Conservation (phyloP, 2,113 vertebrate genomes). For the Scomber japonicus region DNA sequence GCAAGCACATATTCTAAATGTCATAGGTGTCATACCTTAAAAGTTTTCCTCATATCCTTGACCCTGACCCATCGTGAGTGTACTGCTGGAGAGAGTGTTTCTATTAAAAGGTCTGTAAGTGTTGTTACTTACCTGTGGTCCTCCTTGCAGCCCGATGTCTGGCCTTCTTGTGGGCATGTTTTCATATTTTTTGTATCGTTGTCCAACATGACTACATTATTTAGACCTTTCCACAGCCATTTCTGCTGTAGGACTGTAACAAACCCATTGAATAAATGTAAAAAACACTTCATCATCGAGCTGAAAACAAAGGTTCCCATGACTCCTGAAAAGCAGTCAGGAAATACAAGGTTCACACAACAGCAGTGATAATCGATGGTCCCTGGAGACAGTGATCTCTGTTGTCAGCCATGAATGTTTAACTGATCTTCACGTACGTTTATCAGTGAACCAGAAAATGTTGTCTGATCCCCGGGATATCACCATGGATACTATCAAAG, state of each 20-base stretch:
- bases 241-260: not conserved
- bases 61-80: not conserved
- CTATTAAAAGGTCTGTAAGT: not conserved
- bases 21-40: not conserved
- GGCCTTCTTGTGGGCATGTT: no score
- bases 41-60: not conserved
- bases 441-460: slow-evolving; percentile 22
- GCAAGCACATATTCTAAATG: not conserved
- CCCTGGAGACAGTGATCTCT: not conserved
- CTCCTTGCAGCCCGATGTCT: not conserved
- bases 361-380: not conserved
- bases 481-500: slow-evolving; percentile 43
- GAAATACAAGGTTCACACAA: not conserved
- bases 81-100: not conserved
- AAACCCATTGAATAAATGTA: not conserved
- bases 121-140: not conserved
- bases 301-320: not conserved
- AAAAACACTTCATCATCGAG: not conserved
- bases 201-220: no score
- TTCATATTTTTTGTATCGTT: no score
- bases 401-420: slow-evolving; percentile 22
- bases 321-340: not conserved
- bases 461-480: slow-evolving; percentile 16
- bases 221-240: not conserved
- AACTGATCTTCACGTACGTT: not conserved